Evolutionary conservation across 2,797 vertebrate species (phyloP), one percentile per base, ranked within the genome.

Genomic region (Acanthopagrus latus): DNA sequence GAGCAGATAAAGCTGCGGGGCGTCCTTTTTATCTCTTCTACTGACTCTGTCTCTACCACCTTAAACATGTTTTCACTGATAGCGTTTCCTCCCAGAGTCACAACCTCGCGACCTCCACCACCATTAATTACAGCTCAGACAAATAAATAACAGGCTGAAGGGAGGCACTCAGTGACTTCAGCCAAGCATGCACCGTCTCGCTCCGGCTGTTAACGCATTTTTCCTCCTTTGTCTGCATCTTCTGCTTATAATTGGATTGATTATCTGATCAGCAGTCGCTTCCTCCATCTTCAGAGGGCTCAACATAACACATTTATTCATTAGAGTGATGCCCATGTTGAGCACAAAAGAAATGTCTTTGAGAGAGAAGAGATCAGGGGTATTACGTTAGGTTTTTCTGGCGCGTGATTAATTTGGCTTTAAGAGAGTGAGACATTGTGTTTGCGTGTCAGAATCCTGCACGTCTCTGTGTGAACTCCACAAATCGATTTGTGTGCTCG

Each of bases 71-170:
- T 78, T 74, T 77, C 72, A 81, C 83, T 85, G 83, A 84, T 84
- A 71, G 79, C 2, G 47, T 65, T 71, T 88, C 74, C 82, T 84
- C 68, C 58, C 66, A 23, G 52, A 85, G 66, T 86, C 83, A 65
- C 63, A 58, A 74, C 78, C 84, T 76, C 41, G 0, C 71, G 86
- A 78, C 87, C 86, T 62, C 58, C 69, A 48, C 44, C 29, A 7
- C 85, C 91, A 88, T 91, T 88, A 89, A 84, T 90, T 83, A 79
- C 56, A 76, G 78, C 78, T 71, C 83, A 71, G 25, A 81, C 81
- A 90, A 91, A 92, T 88, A 89, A 91, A 87, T 84, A 89, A 79
- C 84, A 72, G 75, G 47, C 52, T 58, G 71, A 44, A 9, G 60
- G 81, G 59, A 78, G 76, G 78, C 62, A 56, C 54, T 78, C 43